Base-by-base conservation (phyloP, 2,797 vertebrate species). In the Ptychadena robeensis region DNA sequence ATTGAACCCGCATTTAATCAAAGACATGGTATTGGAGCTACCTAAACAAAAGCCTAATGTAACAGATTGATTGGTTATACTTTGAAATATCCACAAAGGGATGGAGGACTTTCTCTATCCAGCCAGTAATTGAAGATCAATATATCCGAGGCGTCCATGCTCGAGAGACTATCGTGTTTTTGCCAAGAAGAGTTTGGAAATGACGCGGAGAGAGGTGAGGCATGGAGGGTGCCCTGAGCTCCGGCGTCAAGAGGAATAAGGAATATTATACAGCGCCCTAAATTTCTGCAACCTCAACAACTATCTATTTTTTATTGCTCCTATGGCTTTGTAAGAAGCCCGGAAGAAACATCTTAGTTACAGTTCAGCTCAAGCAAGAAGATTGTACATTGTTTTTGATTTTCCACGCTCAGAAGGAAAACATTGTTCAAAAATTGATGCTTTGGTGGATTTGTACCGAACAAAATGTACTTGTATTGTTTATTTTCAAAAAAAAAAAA, bases 21-120 rank as follows among this genome's bases (percentile, higher is more conserved):
- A 83, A 79, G 9, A 22, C 70, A 83, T 40, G 61, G 25, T 73
- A 61, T 34, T 35, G 68, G 69, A 79, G 75, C 68, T 48, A 79
- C 67, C 67, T 83, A 79, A 83, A 83, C 82, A 79, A 83, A 83
- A 83, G 74, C 82, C 10, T 73, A 79, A 83, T 83, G 82, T 73
- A 79, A 72, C 30, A 83, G 82, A 83, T 73, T 79, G 82, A 83
- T 83, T 79, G 66, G 30, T 66, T 83, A 71, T 79, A 28, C 61
- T 22, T 59, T 44, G 61, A 83, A 34, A 66, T 73, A 80, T 37
- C 75, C 59, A 67, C 75, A 67, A 79, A 73, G 61, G 82, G 68
- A 79, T 66, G 77, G 57, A 37, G 61, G 69, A 67, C 75, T 35
- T 68, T 83, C 64, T 40, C 65, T 37, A 71, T 83, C 63, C 68